These are phyloP conservation scores for Perizoma flavofasciatum DNA, from an alignment of 2,888 invertebrate species.

Conservation along the genomic window DNA sequence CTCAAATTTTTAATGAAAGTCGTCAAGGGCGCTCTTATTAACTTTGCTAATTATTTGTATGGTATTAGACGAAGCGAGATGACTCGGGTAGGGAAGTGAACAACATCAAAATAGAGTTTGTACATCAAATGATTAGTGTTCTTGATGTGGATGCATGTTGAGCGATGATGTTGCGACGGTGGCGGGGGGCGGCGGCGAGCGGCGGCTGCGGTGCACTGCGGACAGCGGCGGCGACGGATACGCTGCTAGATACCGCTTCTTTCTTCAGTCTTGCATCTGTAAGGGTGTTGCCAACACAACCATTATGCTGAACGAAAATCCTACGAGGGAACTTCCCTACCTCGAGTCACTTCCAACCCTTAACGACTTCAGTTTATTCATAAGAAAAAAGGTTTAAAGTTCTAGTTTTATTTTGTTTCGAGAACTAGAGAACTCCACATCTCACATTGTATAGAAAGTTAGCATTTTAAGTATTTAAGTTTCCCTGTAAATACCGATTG, in stretches of 20 bases:
- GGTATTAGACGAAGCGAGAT: slow-evolving; percentile 45
- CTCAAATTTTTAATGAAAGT: slow-evolving; percentile 49
- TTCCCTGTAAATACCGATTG: slow-evolving; percentile 83
- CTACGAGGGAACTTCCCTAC: slow-evolving; percentile 74
- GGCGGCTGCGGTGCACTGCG: slow-evolving; percentile 45
- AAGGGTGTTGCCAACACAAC: slow-evolving; percentile 83
- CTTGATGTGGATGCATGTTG: slow-evolving; percentile 44
- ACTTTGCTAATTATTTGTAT: slow-evolving; percentile 18
- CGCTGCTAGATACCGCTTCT: slow-evolving; percentile 40
- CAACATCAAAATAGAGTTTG: slow-evolving; percentile 45
- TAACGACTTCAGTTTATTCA: slow-evolving; percentile 56
- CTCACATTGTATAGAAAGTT: slow-evolving; percentile 64
- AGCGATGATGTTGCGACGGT: slow-evolving; percentile 26
- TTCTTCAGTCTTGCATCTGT: slow-evolving; percentile 75
- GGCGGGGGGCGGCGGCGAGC: slow-evolving; percentile 41
- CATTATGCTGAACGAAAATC: slow-evolving; percentile 82
- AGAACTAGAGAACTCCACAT: slow-evolving; percentile 61
- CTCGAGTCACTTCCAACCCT: slow-evolving; percentile 73
- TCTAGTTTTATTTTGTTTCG: slow-evolving; percentile 43
- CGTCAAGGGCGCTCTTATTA: slow-evolving; percentile 61
- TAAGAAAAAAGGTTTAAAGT: slow-evolving; percentile 35
- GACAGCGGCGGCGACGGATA: slow-evolving; percentile 41
- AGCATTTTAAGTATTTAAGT: slow-evolving; percentile 80
- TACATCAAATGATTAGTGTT: slow-evolving; percentile 58
- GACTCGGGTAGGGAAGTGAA: slow-evolving; percentile 78